These are phyloP conservation scores for Clarias batrachus DNA, from an alignment of 2,113 vertebrate species.

Conservation along the genomic window DNA sequence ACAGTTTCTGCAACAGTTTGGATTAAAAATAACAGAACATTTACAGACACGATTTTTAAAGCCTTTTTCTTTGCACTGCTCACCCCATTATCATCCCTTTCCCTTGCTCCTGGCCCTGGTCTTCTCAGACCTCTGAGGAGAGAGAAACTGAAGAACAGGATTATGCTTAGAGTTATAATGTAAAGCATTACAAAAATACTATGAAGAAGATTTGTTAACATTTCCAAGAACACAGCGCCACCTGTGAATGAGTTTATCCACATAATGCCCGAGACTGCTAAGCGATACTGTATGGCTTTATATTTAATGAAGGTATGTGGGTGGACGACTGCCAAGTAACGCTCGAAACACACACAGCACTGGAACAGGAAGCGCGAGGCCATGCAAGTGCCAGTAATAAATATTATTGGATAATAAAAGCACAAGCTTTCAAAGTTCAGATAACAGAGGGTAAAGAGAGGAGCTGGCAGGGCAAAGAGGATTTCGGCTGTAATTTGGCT, in stretches of 20 bases:
- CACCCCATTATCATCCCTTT: background rate
- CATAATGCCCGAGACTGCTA: background rate
- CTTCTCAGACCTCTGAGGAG: slow-evolving; percentile 33
- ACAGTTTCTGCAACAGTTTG: background rate
- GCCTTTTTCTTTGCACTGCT: background rate
- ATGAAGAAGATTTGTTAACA: background rate
- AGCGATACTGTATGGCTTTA: slow-evolving; percentile 2
- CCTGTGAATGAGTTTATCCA: background rate
- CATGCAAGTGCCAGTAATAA: background rate
- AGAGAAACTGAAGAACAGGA: slow-evolving; percentile 24
- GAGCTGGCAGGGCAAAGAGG: background rate
- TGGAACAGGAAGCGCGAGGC: background rate
- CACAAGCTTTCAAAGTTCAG: background rate
- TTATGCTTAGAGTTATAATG: background rate
- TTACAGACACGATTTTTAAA: background rate
- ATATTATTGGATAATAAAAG: background rate
- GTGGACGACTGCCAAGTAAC: no score
- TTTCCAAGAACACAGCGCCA: background rate
- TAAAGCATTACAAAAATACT: background rate
- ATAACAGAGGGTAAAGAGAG: background rate
- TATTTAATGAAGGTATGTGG: slow-evolving; percentile 5
- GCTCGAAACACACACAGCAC: slow-evolving; percentile 8
- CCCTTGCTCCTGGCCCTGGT: background rate
- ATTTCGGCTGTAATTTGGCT: slow-evolving; percentile 17
- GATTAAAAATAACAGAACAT: slow-evolving; percentile 6